phyloP scores from a whole-genome alignment of 1,140 invertebrate genomes.

The Epicauta chinensis region DNA sequence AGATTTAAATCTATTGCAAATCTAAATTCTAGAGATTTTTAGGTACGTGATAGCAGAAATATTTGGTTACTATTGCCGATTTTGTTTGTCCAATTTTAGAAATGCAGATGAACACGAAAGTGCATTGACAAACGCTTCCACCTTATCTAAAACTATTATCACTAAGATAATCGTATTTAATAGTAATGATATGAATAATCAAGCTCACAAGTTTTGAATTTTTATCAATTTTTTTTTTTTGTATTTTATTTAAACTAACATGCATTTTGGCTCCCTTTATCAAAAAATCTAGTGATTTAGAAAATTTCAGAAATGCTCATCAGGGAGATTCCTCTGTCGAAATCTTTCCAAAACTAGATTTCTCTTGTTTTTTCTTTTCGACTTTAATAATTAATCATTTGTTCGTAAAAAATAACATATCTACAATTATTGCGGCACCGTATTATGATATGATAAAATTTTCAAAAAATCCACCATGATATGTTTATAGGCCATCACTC shows the following conservation, averaged over 20 bases:
- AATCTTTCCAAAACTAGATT: conserved; percentile 4
- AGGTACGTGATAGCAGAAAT: conserved; percentile 36
- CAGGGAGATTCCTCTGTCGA: conserved; percentile 22
- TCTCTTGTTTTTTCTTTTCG: too few species aligned
- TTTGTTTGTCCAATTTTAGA: conserved; percentile 6
- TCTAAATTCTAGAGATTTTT: conserved; percentile 21
- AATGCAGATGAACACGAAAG: conserved; percentile 18
- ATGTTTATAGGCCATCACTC: conserved; percentile 29
- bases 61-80: conserved; percentile 1
- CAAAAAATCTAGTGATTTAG: conserved; percentile 8
- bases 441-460: conserved; percentile 25
- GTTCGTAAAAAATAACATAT: not conserved
- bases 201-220: conserved; percentile 28
- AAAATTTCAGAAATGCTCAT: conserved; percentile 15
- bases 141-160: conserved; percentile 5
- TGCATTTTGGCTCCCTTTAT: conserved; percentile 20
- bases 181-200: conserved; percentile 30
- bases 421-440: conserved; percentile 33
- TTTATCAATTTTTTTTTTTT: conserved; percentile 1
- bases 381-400: not conserved
- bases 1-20: too few species aligned
- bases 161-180: conserved; percentile 17
- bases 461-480: conserved; percentile 25
- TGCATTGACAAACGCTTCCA: conserved; percentile 24
- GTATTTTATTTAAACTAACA: conserved; percentile 12